Conservation (phyloP, 2,113 vertebrate species). For the Candoia aspera region DNA sequence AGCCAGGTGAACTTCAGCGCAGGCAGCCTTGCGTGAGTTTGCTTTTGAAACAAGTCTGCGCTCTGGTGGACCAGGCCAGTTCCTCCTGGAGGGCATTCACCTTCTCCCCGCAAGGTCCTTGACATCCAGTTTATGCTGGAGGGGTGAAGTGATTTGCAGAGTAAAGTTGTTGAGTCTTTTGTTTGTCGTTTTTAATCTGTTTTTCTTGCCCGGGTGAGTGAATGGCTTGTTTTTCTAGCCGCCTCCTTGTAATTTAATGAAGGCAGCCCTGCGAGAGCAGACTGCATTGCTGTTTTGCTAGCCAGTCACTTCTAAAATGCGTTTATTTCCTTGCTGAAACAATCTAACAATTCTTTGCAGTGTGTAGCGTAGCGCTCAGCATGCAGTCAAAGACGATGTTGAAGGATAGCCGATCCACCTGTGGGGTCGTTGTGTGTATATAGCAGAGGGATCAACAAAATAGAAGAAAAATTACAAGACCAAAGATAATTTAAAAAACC, state of each 20-base stretch:
- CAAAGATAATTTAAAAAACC: too few relatives aligned
- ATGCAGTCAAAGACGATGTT: background rate
- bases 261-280: background rate
- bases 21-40: too few relatives aligned
- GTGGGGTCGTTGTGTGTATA: background rate
- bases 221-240: background rate
- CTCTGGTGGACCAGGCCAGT: background rate
- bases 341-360: background rate
- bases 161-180: background rate
- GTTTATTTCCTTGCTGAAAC: background rate
- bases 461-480: too few relatives aligned
- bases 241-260: background rate
- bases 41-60: accelerated
- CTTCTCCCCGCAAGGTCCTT: background rate
- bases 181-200: background rate
- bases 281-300: background rate
- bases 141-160: background rate
- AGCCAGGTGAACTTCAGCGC: too few relatives aligned
- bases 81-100: background rate
- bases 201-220: background rate
- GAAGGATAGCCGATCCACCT: background rate
- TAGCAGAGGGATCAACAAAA: too few relatives aligned
- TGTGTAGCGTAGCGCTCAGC: background rate
- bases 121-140: background rate
- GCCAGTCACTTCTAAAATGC: background rate